Conservation (phyloP, 2,888 invertebrate genomes). For the Beris morrisii region DNA sequence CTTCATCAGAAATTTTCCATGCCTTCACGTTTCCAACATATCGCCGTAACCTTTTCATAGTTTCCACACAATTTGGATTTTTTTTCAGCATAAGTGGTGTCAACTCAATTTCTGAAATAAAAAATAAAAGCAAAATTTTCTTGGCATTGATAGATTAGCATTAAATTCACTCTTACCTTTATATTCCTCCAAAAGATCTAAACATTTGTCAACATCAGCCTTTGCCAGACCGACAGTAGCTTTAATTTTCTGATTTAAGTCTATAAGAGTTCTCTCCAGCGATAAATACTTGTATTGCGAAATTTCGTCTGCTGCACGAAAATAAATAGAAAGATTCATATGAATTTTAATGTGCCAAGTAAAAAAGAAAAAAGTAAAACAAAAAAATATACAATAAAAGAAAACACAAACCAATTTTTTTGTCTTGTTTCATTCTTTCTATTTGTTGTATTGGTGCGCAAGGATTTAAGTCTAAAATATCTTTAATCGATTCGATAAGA, state of each 20-base stretch:
- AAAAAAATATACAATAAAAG: too few species aligned
- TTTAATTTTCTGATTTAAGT: conserved; percentile 68
- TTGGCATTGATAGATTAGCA: background rate
- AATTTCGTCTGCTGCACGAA: conserved; percentile 12
- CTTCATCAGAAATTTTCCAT: conserved; percentile 69
- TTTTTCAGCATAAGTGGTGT: conserved; percentile 78
- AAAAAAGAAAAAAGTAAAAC: background rate
- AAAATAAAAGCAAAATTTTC: background rate
- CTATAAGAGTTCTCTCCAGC: conserved; percentile 65
- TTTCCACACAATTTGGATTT: conserved; percentile 77
- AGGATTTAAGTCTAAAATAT: conserved; percentile 65
- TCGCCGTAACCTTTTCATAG: conserved; percentile 72
- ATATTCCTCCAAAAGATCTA: conserved; percentile 68
- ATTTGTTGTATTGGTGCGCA: conserved; percentile 65
- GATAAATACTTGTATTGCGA: conserved; percentile 29
- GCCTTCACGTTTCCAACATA: conserved; percentile 78
- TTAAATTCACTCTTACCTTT: conserved; percentile 50
- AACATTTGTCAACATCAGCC: conserved; percentile 73
- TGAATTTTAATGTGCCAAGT: background rate
- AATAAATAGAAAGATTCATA: background rate
- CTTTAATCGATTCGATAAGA: conserved; percentile 61
- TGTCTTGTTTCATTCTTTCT: conserved; percentile 58
- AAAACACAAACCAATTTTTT: conserved; percentile 56
- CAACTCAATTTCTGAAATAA: conserved; percentile 46
- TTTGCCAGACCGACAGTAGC: conserved; percentile 66